These are phyloP conservation scores for Aurelia sp. DNA, from an alignment of 30 jellyfish, hydroid and myxozoan species.

Conservation along the genomic window DNA sequence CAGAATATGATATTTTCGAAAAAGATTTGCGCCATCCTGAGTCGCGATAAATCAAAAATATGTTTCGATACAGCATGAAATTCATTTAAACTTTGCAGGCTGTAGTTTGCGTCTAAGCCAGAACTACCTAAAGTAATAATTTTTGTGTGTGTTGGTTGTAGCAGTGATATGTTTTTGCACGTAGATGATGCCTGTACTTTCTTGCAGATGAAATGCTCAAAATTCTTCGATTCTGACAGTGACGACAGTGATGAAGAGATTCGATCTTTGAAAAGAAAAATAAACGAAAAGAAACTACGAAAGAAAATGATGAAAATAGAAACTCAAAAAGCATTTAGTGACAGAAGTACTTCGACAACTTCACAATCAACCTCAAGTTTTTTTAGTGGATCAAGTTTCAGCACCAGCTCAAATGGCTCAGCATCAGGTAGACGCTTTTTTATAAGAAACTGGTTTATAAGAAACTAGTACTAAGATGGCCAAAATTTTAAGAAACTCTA, in stretches of 20 bases:
- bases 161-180: background rate
- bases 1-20: no score
- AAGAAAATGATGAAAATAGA: slow-evolving; percentile 31
- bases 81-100: no score
- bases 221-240: slow-evolving; percentile 50
- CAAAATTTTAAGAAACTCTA: no score
- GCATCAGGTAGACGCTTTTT: no score
- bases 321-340: slow-evolving; percentile 51
- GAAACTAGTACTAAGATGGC: no score
- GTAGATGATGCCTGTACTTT: background rate
- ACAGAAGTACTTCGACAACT: slow-evolving; percentile 46
- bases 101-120: no score
- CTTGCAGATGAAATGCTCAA: slow-evolving; percentile 67
- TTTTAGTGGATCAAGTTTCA: slow-evolving; percentile 79
- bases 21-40: no score
- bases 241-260: slow-evolving; percentile 85
- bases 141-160: no score
- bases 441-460: no score
- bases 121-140: no score
- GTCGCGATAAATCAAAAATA: no score
- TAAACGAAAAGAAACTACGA: slow-evolving; percentile 58
- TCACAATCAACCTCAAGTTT: slow-evolving; percentile 63
- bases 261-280: slow-evolving; percentile 44
- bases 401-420: slow-evolving; percentile 75
- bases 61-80: no score